Evolutionary conservation across 2,888 invertebrate genomes (phyloP).

Genomic region (Drosophila koepferae): DNA sequence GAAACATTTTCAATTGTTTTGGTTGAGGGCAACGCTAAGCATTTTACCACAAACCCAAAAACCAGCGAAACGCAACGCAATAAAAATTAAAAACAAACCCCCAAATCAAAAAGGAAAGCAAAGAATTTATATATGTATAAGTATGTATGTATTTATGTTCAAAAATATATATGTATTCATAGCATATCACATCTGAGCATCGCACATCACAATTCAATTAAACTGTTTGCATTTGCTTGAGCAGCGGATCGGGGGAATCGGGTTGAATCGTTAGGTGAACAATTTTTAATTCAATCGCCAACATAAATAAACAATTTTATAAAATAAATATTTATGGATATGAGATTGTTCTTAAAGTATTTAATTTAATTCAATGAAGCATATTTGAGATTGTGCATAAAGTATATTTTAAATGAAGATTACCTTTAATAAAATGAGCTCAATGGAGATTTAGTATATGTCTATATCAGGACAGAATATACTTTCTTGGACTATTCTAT

Average conservation of each 20-base stretch:
- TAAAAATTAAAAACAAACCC: constrained; percentile 56
- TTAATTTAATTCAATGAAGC: neutral
- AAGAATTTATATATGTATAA: constrained; percentile 9
- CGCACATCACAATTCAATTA: constrained; percentile 56
- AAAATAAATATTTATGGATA: neutral
- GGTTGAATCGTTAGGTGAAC: neutral
- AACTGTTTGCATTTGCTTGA: constrained; percentile 35
- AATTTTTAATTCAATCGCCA: constrained; percentile 4
- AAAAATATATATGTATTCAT: neutral
- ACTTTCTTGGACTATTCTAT: no score
- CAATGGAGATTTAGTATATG: neutral
- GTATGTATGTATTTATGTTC: neutral
- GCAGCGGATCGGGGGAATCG: neutral
- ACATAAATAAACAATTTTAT: constrained; percentile 12
- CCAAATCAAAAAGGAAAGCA: constrained; percentile 29
- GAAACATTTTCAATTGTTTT: constrained; percentile 62
- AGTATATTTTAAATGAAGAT: neutral
- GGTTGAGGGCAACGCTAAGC: constrained; percentile 28
- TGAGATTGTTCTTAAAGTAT: neutral
- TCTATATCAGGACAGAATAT: neutral
- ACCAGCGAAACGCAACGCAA: constrained; percentile 45
- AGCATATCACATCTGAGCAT: constrained; percentile 24
- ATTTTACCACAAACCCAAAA: constrained; percentile 30
- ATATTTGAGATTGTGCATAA: neutral
- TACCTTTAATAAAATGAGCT: neutral